Evolutionary conservation across 2,113 vertebrate species (phyloP).

Genomic region (Urocitellus parryii): DNA sequence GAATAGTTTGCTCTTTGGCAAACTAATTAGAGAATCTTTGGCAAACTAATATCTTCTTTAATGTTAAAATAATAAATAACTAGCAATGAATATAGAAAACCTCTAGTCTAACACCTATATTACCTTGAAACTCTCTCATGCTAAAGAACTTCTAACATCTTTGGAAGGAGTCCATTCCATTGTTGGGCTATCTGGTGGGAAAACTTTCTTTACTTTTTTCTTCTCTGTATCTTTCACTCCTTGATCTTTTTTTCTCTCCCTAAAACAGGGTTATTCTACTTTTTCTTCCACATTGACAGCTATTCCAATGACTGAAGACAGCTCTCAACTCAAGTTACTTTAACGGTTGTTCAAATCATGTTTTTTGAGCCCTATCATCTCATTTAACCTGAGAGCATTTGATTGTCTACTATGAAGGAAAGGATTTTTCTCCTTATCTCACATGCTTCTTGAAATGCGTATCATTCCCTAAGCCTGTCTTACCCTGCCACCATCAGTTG

Average conservation of each 20-base stretch:
- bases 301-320: neutral
- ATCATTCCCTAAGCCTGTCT: neutral
- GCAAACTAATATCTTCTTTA: conserved; percentile 34
- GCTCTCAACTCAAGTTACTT: neutral
- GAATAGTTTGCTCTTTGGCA: neutral
- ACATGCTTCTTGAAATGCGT: neutral
- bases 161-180: neutral
- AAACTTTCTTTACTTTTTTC: neutral
- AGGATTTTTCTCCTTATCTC: neutral
- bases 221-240: neutral
- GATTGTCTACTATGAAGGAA: neutral
- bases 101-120: neutral
- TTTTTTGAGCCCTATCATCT: neutral
- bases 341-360: neutral
- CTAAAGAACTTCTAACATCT: neutral
- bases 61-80: conserved; percentile 55
- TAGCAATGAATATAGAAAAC: neutral
- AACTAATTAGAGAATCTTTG: neutral
- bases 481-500: neutral
- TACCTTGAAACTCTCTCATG: neutral
- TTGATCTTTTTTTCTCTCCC: neutral
- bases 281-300: neutral
- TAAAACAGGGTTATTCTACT: neutral
- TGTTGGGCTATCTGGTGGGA: neutral
- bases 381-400: neutral